These are phyloP conservation scores for Squalus acanthias DNA, from an alignment of 2,797 vertebrate genomes.

Conservation along the genomic window DNA sequence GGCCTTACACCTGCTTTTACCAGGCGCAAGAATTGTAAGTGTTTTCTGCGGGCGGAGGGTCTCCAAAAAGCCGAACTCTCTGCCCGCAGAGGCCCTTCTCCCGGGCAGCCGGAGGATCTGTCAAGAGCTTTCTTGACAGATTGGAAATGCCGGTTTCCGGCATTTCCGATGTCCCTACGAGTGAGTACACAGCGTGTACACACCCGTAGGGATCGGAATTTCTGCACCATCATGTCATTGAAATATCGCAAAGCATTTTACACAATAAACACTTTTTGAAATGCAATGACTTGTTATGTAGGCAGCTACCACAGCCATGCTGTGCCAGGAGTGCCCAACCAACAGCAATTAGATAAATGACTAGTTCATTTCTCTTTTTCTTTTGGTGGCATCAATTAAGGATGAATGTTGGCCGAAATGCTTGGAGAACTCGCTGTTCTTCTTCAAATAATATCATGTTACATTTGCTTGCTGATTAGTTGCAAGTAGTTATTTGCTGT, in stretches of 20 bases:
- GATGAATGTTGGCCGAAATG: neutral
- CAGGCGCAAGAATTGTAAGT: too few species aligned
- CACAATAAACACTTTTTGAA: neutral
- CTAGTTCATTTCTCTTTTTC: neutral
- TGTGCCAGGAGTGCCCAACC: neutral
- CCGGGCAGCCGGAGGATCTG: too few species aligned
- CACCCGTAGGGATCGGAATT: too few species aligned
- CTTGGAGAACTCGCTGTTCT: neutral
- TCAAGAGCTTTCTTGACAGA: too few species aligned
- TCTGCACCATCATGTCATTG: neutral
- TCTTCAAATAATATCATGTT: neutral
- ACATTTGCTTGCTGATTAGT: neutral
- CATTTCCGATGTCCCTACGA: too few species aligned
- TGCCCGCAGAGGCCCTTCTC: too few species aligned
- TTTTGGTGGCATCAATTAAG: neutral
- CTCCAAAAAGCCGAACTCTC: too few species aligned
- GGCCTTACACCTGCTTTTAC: too few species aligned
- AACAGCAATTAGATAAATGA: neutral
- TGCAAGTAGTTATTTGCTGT: neutral
- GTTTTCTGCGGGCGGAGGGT: too few species aligned
- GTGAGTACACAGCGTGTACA: too few species aligned
- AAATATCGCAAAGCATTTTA: neutral
- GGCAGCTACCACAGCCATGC: neutral
- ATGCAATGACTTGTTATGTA: neutral
- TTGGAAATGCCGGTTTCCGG: too few species aligned